Percentiles rank a stretch among this genome's conserved stretches.
phyloP scores from a whole-genome alignment of 2,113 vertebrate genomes.

The Megaleporinus macrocephalus region DNA sequence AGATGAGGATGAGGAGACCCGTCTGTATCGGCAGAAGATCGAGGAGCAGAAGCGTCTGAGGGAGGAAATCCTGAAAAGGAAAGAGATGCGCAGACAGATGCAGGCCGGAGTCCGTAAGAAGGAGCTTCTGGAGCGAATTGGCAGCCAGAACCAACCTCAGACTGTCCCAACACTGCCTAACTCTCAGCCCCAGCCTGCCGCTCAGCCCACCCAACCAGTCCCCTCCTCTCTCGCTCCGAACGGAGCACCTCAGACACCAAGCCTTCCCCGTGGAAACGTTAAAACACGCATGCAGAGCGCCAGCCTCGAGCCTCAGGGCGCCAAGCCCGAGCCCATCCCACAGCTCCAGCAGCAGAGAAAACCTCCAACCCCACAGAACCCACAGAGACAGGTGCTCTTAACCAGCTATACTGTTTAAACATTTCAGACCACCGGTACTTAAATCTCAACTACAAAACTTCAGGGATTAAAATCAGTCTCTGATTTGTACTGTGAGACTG shows the following conservation, averaged over 20 bases:
- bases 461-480: too few species aligned
- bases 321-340: constrained; percentile 43
- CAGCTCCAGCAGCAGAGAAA: constrained; percentile 72
- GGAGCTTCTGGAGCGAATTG: constrained; percentile 89
- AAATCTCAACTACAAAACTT: neutral
- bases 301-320: constrained; percentile 44
- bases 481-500: too few species aligned
- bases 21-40: constrained; percentile 92
- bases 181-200: constrained; percentile 55
- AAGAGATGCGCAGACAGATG: constrained; percentile 93
- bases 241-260: constrained; percentile 47
- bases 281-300: constrained; percentile 71
- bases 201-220: constrained; percentile 56
- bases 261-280: constrained; percentile 55
- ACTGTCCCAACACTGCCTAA: constrained; percentile 60
- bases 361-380: constrained; percentile 63
- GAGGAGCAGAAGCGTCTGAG: constrained; percentile 95
- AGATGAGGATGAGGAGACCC: constrained; percentile 93
- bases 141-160: constrained; percentile 72
- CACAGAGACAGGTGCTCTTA: constrained; percentile 31
- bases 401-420: too few species aligned
- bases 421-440: too few species aligned
- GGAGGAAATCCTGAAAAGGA: constrained; percentile 92
- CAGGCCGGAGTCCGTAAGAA: constrained; percentile 94
- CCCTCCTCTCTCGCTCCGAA: constrained; percentile 56